These are phyloP conservation scores for Drosophila funebris DNA, from an alignment of 1,140 invertebrate species.

Conservation along the genomic window DNA sequence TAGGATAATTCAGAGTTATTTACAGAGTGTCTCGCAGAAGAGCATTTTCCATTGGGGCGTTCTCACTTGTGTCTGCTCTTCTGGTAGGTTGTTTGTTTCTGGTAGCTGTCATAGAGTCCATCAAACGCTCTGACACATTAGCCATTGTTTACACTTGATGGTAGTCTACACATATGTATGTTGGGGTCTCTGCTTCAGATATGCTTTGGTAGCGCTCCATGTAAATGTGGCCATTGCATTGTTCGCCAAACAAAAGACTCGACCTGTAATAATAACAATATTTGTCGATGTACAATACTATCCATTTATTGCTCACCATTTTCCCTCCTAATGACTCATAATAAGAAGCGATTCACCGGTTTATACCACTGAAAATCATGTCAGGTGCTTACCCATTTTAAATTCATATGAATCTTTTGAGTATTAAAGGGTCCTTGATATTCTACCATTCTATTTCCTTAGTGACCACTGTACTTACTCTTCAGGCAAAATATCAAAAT, in stretches of 20 bases:
- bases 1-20: background rate
- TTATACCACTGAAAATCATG: no score
- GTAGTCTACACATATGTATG: background rate
- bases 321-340: background rate
- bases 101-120: slow-evolving; percentile 36
- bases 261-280: slow-evolving; percentile 48
- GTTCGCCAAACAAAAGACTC: slow-evolving; percentile 53
- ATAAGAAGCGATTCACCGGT: background rate
- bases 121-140: slow-evolving; percentile 51
- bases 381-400: no score
- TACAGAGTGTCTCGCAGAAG: background rate
- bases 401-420: background rate
- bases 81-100: slow-evolving; percentile 35
- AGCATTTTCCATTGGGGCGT: background rate
- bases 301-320: slow-evolving; percentile 25
- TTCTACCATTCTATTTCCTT: background rate
- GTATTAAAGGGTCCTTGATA: no score
- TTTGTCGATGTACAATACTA: slow-evolving; percentile 45
- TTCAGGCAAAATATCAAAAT: slow-evolving; percentile 30
- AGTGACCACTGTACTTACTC: background rate
- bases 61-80: slow-evolving; percentile 28
- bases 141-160: slow-evolving; percentile 61
- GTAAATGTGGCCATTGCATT: slow-evolving; percentile 56
- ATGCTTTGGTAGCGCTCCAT: slow-evolving; percentile 17
- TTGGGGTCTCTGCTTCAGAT: background rate